Base-by-base conservation (phyloP, 2,797 vertebrate species). In the Ispidina lecontei region DNA sequence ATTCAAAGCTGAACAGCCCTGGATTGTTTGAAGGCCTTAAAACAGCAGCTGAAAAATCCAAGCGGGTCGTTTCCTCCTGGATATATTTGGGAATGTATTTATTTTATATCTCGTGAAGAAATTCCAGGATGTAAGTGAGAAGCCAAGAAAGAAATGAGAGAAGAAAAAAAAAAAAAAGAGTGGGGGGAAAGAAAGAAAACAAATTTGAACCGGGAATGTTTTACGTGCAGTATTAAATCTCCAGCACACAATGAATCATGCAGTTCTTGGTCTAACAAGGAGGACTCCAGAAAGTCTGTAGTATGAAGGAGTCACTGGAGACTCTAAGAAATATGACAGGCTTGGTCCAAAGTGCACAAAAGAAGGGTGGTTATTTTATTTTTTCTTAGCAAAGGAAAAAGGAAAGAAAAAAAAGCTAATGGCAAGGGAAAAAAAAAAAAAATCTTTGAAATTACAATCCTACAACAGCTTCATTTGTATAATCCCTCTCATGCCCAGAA, bases 281-380 rank as follows among this genome's bases (percentile, higher is more conserved):
- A 90, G 43, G 94, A 97, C 96, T 97, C 97, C 84, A 64, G 82
- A 72, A 94, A 96, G 96, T 97, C 96, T 96, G 95, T 91, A 88
- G 91, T 60, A 91, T 39, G 75, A 37, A 80, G 87, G 71, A 90
- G 94, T 77, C 91, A 67, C 91, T 82, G 81, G 94, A 95, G 93
- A 92, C 64, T 54, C 75, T 11, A 77, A 88, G 92, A 88, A 90
- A 77, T 91, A 51, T 3, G 86, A 58, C 72, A 77, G 76, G 52
- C 46, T 55, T 6, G 62, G 75, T 76, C 76, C 82, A 54, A 89
- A 91, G 88, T 8, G 63, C 89, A 76, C 33, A 90, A 68, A 90
- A 63, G 60, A n/a, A 90, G 51, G 33, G 19, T 46, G 43, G 43
- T 44, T 37, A 6, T 22, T 46, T 46, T 47, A 22, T 25, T 37